Conservation (phyloP, 1,140 invertebrate genomes). For the Trachymyrmex septentrionalis region DNA sequence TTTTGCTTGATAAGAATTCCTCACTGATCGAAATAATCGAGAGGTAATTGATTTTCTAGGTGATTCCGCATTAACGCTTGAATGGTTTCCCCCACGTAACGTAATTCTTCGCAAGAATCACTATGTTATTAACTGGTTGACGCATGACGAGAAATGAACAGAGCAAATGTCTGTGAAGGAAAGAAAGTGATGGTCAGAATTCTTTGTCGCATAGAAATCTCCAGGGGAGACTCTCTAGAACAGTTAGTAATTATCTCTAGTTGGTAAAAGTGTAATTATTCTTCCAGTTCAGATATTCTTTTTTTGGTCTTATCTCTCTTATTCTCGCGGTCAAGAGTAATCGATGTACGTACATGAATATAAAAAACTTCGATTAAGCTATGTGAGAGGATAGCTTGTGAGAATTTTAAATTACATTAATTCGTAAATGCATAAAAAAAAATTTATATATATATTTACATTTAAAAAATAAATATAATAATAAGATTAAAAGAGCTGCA, state of each 20-base stretch:
- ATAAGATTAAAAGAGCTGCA: background rate
- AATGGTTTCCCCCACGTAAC: background rate
- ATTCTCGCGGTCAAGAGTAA: constrained; percentile 13
- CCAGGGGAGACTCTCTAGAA: background rate
- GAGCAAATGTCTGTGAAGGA: constrained; percentile 26
- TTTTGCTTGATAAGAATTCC: constrained; percentile 15
- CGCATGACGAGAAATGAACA: constrained; percentile 22
- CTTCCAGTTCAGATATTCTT: constrained; percentile 20
- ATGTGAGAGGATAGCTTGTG: background rate
- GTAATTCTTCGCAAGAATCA: constrained; percentile 25
- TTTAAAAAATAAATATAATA: background rate
- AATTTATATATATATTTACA: background rate
- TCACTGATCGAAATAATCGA: constrained; percentile 21
- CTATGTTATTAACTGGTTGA: constrained; percentile 29
- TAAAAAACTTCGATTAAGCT: constrained; percentile 20
- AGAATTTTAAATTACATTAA: constrained; percentile 8
- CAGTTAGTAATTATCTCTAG: constrained; percentile 30
- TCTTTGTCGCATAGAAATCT: constrained; percentile 21
- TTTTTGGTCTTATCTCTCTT: constrained; percentile 6
- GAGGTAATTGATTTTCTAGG: constrained; percentile 43
- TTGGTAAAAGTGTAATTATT: constrained; percentile 32
- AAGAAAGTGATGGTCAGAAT: background rate
- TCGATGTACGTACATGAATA: constrained; percentile 11
- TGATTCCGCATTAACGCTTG: constrained; percentile 36
- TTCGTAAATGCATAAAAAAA: constrained; percentile 7